Evolutionary conservation across 2,113 vertebrate genomes (phyloP).

Genomic region (Eurypyga helias): DNA sequence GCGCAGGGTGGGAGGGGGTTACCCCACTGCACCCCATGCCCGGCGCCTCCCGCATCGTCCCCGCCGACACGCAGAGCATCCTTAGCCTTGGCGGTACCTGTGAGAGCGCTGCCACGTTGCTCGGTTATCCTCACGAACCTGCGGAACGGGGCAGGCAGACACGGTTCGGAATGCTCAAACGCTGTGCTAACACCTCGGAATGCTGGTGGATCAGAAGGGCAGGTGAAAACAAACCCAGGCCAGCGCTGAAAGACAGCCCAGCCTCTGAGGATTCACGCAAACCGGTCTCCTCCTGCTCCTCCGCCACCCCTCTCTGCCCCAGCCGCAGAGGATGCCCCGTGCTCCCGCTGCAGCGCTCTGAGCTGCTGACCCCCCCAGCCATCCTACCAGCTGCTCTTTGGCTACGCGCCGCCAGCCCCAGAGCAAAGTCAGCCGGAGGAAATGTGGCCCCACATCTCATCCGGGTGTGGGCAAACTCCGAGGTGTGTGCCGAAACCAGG

Average conservation of each 20-base stretch:
- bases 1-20: no score
- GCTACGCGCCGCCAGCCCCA: neutral
- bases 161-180: neutral
- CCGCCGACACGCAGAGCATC: neutral
- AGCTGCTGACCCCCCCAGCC: neutral
- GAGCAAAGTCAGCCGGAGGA: neutral
- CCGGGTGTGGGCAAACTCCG: accelerated
- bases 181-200: neutral
- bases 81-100: neutral
- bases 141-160: neutral
- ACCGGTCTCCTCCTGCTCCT: neutral
- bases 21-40: neutral
- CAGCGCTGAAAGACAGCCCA: neutral
- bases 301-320: neutral
- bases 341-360: neutral
- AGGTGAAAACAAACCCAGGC: neutral
- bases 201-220: neutral
- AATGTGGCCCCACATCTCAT: neutral
- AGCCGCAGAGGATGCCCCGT: neutral
- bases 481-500: neutral
- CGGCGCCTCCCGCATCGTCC: neutral
- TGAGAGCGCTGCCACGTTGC: accelerated
- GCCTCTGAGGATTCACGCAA: neutral
- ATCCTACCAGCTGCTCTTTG: neutral
- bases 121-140: neutral